Percentiles rank a stretch among this genome's conserved stretches.
Conservation (phyloP, 2,113 vertebrate genomes). For the Ibidorhyncha struthersii region DNA sequence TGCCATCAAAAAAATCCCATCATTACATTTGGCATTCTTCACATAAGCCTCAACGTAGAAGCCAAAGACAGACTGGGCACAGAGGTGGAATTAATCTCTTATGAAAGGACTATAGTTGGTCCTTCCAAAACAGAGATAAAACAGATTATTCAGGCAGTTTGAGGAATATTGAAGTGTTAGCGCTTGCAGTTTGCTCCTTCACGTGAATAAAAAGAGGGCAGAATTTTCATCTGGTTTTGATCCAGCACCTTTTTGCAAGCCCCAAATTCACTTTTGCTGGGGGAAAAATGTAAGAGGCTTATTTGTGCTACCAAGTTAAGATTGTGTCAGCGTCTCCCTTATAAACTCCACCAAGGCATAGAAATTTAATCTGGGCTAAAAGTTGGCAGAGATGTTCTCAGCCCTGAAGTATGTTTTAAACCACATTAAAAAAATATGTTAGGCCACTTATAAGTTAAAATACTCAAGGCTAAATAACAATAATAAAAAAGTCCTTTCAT, state of each 20-base stretch:
- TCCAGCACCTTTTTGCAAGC: constrained; percentile 15
- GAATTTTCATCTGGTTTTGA: not conserved
- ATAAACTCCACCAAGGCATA: constrained; percentile 12
- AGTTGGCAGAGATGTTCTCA: not conserved
- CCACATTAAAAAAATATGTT: not conserved
- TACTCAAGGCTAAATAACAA: constrained; percentile 55
- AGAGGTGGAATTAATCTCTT: constrained; percentile 49
- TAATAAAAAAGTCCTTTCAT: constrained; percentile 49
- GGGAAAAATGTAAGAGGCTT: not conserved
- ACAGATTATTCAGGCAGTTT: not conserved
- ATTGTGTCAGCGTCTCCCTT: not conserved
- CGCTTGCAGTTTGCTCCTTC: not conserved
- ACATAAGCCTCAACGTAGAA: not conserved
- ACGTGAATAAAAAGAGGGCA: not conserved
- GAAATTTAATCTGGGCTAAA: constrained; percentile 39
- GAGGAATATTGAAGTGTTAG: not conserved
- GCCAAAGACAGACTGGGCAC: constrained; percentile 15
- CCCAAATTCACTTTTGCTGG: not conserved
- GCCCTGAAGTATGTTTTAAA: constrained; percentile 36
- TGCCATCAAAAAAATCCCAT: constrained; percentile 22
- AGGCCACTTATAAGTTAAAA: constrained; percentile 33
- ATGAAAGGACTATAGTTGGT: not conserved
- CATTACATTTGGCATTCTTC: constrained; percentile 30
- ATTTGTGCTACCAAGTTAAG: not conserved
- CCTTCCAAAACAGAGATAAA: constrained; percentile 30